Evolutionary conservation across 2,888 invertebrate species (phyloP), one percentile per base, ranked within the genome.

Genomic region (Ophion ventricosus): DNA sequence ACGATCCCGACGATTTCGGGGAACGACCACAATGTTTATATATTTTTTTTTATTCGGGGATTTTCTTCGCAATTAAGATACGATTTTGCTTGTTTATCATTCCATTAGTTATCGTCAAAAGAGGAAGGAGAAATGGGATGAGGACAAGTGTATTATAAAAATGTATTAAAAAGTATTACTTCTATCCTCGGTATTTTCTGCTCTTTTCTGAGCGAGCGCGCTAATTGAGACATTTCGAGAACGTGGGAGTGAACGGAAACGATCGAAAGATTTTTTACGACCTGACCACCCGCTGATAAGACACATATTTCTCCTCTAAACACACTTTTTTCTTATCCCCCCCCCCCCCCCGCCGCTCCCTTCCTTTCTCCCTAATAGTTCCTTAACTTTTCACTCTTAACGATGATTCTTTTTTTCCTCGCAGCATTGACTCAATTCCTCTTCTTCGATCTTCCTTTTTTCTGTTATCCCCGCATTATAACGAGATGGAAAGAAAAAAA

Each of bases 211-310:
- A 14, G 8, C 49, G 23, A 23, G 57, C 49, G 23, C 29, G 29
- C 72, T 77, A 77, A 82, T 82, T 77, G 77, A 77, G 82, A 82
- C 77, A 73, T 82, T 77, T 77, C n/a, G 72, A 14, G 57, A 25
- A 59, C 66, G 76, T 70, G 80, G 77, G 77, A 77, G 72, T 77
- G 35, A 26, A 63, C 66, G 57, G 73, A 80, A 80, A 66, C 43
- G 57, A 63, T 76, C 70, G 75, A 69, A 73, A 74, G 26, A 11
- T 11, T 78, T 77, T 77, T 77, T 73, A 57, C 61, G 49, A 43
- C 64, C 17, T 3, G 49, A 67, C 72, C 70, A 72, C 77, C 66
- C 43, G 72, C 72, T 67, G 82, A 72, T 49, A 64, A 23, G 59
- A 20, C 43, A 67, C 43, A 66, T 56, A 66, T 73, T 57, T 72